Percentiles rank a stretch among this genome's conserved stretches.
phyloP scores from a whole-genome alignment of 2,888 invertebrate species.

The Lasioglossum pauxillum region DNA sequence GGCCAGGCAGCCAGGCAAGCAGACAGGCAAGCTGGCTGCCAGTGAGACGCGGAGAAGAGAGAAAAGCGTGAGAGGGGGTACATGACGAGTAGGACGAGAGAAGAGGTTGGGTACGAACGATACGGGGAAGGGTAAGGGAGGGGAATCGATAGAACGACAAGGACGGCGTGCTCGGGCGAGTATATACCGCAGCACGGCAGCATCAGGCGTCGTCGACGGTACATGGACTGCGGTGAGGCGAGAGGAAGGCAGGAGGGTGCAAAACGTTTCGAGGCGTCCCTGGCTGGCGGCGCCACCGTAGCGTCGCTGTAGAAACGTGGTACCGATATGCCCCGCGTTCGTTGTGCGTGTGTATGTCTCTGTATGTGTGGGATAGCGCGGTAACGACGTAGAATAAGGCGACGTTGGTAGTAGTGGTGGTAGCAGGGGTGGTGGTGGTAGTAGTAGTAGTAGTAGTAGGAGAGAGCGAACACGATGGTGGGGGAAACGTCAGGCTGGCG shows the following conservation, averaged over 20 bases:
- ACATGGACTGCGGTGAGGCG: slow-evolving; percentile 58
- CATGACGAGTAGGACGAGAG: slow-evolving; percentile 62
- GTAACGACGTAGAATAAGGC: slow-evolving; percentile 60
- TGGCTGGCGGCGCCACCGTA: slow-evolving; percentile 73
- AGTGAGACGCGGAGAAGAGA: slow-evolving; percentile 62
- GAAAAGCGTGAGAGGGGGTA: slow-evolving; percentile 62
- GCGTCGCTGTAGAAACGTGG: slow-evolving; percentile 61
- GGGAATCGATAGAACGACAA: slow-evolving; percentile 82
- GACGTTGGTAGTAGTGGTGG: slow-evolving; percentile 33
- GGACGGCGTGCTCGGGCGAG: slow-evolving; percentile 73
- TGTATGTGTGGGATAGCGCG: slow-evolving; percentile 51
- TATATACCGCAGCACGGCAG: slow-evolving; percentile 72
- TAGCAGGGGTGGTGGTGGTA: no score
- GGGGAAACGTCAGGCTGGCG: slow-evolving; percentile 67
- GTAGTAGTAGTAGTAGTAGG: neutral
- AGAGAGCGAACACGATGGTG: slow-evolving; percentile 13
- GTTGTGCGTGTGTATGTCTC: slow-evolving; percentile 40
- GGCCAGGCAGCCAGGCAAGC: slow-evolving; percentile 68
- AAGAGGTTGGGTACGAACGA: slow-evolving; percentile 57
- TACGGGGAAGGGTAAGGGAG: slow-evolving; percentile 67
- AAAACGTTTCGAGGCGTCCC: slow-evolving; percentile 72
- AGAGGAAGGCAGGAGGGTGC: slow-evolving; percentile 41
- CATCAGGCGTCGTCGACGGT: slow-evolving; percentile 69
- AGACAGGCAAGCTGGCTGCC: slow-evolving; percentile 64
- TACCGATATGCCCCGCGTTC: slow-evolving; percentile 24